Conservation (phyloP, 1,140 invertebrate genomes). For the Colletes latitarsis region DNA sequence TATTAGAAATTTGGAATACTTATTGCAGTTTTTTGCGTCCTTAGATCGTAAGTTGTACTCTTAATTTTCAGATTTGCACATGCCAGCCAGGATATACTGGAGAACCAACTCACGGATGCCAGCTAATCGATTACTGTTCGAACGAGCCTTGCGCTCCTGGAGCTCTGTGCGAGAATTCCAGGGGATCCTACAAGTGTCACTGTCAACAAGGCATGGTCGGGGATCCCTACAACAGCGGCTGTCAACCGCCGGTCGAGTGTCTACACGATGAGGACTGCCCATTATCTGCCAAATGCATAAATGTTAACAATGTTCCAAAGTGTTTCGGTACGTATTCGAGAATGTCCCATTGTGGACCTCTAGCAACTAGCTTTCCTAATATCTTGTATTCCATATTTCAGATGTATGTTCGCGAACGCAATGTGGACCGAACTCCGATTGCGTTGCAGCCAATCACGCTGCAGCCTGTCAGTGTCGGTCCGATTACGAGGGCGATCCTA, state of each 20-base stretch:
- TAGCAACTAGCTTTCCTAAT: neutral
- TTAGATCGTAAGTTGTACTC: too few species aligned
- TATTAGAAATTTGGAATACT: too few species aligned
- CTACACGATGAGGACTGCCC: constrained; percentile 89
- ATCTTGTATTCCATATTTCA: constrained; percentile 62
- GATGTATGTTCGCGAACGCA: constrained; percentile 88
- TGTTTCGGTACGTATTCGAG: constrained; percentile 83
- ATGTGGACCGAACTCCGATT: constrained; percentile 93
- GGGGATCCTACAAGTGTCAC: constrained; percentile 90
- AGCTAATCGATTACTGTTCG: constrained; percentile 89
- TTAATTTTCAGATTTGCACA: constrained; percentile 83
- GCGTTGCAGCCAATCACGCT: constrained; percentile 86
- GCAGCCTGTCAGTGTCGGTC: constrained; percentile 89
- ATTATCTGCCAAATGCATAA: constrained; percentile 86
- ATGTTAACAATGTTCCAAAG: constrained; percentile 86
- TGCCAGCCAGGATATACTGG: constrained; percentile 94
- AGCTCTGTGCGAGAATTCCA: constrained; percentile 90
- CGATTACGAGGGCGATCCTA: constrained; percentile 89
- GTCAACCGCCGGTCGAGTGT: constrained; percentile 89
- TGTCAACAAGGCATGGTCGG: constrained; percentile 90
- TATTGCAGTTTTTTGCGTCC: too few species aligned
- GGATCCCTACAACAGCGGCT: constrained; percentile 91
- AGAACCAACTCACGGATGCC: constrained; percentile 86
- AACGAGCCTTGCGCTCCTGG: constrained; percentile 90
- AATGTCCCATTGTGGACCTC: neutral